Conservation (phyloP, 2,888 invertebrate species). For the Macrosoma leucophasiata region DNA sequence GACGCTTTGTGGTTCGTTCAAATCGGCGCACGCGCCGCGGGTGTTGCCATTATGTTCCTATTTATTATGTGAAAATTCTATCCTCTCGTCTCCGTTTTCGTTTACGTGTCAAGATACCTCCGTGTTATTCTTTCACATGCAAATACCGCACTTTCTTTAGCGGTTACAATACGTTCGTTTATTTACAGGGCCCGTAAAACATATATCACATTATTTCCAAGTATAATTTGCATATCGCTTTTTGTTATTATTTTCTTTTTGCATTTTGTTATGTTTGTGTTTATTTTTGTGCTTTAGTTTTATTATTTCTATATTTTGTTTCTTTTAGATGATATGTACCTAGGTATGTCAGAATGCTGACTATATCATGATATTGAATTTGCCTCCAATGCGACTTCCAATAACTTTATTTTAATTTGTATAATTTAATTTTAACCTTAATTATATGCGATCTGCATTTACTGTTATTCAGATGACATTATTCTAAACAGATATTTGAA, state of each 20-base stretch:
- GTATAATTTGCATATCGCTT: constrained; percentile 69
- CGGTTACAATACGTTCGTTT: constrained; percentile 42
- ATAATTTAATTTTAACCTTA: constrained; percentile 67
- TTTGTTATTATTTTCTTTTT: constrained; percentile 46
- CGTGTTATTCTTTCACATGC: constrained; percentile 61
- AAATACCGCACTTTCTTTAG: constrained; percentile 44
- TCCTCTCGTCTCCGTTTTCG: constrained; percentile 37
- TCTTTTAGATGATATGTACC: constrained; percentile 52
- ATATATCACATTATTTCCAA: constrained; percentile 17
- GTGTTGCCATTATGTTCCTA: constrained; percentile 45
- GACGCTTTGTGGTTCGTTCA: constrained; percentile 33
- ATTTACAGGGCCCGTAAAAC: constrained; percentile 31
- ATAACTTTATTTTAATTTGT: constrained; percentile 69
- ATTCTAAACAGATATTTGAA: constrained; percentile 56
- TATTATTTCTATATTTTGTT: constrained; percentile 57
- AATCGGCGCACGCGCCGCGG: constrained; percentile 59
- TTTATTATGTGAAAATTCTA: constrained; percentile 54
- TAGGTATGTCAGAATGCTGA: constrained; percentile 35
- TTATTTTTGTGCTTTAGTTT: constrained; percentile 70
- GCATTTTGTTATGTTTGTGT: constrained; percentile 71
- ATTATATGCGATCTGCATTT: constrained; percentile 71
- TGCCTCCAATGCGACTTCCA: constrained; percentile 70
- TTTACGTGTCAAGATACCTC: constrained; percentile 45
- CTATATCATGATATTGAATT: constrained; percentile 51
- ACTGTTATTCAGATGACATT: constrained; percentile 67